These are phyloP conservation scores for Ciconia boyciana DNA, from an alignment of 2,113 vertebrate species.

Conservation along the genomic window DNA sequence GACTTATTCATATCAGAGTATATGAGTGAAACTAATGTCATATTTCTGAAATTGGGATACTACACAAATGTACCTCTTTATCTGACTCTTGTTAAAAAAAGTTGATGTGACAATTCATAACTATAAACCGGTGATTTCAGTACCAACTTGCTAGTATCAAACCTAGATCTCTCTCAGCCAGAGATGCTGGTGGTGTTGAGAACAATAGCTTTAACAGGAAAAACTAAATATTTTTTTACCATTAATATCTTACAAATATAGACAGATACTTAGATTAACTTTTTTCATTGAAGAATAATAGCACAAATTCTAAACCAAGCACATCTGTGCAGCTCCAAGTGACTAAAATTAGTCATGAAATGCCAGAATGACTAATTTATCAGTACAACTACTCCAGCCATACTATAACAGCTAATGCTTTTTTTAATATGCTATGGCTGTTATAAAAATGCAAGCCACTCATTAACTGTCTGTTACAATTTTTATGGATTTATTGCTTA, in stretches of 20 bases:
- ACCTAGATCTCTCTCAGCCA: neutral
- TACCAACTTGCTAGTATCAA: neutral
- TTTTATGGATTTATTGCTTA: slow-evolving; percentile 67
- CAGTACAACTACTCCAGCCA: neutral
- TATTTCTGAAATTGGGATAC: neutral
- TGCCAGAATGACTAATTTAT: slow-evolving; percentile 14
- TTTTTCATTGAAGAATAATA: neutral
- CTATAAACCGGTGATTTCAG: neutral
- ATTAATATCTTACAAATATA: neutral
- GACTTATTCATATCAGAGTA: neutral
- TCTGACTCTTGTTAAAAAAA: neutral
- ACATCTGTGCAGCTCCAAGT: neutral
- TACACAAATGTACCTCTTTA: neutral
- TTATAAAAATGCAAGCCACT: slow-evolving; percentile 49
- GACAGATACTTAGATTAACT: neutral
- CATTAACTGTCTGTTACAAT: slow-evolving; percentile 43
- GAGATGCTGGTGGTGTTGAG: neutral
- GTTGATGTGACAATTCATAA: neutral
- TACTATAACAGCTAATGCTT: neutral
- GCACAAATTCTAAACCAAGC: neutral
- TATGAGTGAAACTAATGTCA: neutral
- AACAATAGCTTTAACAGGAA: neutral
- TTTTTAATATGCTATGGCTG: slow-evolving; percentile 19
- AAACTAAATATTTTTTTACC: neutral
- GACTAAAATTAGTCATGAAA: neutral